Conservation (phyloP, 2,113 vertebrate species). For the Dermatemys mawii region DNA sequence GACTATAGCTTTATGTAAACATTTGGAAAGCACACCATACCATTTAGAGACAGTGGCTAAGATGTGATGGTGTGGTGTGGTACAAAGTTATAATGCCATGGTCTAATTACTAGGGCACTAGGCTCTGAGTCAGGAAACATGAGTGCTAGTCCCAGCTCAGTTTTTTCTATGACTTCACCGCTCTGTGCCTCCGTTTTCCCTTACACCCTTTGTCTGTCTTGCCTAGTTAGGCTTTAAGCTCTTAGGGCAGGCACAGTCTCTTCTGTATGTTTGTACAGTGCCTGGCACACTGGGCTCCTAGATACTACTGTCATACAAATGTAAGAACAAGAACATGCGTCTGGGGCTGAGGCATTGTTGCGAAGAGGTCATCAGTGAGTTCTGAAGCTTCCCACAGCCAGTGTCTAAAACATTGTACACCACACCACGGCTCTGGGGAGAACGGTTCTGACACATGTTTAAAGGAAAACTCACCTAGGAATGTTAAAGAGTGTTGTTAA, state of each 20-base stretch:
- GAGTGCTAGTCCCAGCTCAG: not conserved
- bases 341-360: not conserved
- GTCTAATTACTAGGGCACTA: not conserved
- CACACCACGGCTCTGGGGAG: not conserved
- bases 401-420: not conserved
- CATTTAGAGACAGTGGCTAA: not conserved
- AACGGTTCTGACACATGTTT: not conserved
- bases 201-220: not conserved
- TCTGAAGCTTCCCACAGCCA: not conserved
- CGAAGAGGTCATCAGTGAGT: not conserved
- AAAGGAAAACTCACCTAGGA: not conserved
- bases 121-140: not conserved
- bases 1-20: not conserved
- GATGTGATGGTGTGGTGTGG: not conserved
- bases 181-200: not conserved
- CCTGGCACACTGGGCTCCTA: not conserved
- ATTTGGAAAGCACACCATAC: not conserved
- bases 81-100: not conserved
- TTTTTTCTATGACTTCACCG: not conserved
- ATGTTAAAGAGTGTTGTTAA: not conserved
- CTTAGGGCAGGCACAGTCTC: not conserved
- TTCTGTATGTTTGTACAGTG: not conserved
- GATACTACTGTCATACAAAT: rapidly evolving
- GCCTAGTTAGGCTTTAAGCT: not conserved
- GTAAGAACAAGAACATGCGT: not conserved